Evolutionary conservation across 2,113 vertebrate genomes (phyloP), one percentile per base, ranked within the genome.

Genomic region (Lepus americanus): DNA sequence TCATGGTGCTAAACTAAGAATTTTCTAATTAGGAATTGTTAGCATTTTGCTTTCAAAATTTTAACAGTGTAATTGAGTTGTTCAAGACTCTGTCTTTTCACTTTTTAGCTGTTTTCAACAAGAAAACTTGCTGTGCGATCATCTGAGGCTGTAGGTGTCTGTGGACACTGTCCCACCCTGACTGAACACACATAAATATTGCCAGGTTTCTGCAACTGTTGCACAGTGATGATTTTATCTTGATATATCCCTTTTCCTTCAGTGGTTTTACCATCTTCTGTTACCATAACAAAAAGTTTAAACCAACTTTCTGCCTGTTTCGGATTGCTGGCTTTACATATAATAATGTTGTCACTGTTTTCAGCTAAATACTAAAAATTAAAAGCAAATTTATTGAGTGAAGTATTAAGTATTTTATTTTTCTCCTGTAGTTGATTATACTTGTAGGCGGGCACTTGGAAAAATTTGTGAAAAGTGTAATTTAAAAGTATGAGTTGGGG

Each of bases 31-130:
- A 73, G 77, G 17, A 90, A 27, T 92, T 82, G 70, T 49, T 89
- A 63, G 9, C 64, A 80, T 95, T 89, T 92, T 90, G 72, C 44
- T 78, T 96, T 93, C 61, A 89, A 93, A 84, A 76, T 87, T 90
- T 92, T 13, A 44, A 1, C 3, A 27, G 5, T 73, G 33, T 84
- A 91, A 82, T 64, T 89, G 13, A 74, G 29, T 85, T 81, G 27
- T 51, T 92, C 69, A 94, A 74, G 3, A 67, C 7, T 83, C 39
- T 70, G 22, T 79, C 17, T 70, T 70, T 72, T 53, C 27, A 6
- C 7, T 61, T 70, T 92, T 69, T 86, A 69, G 69, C 23, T 73
- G 1, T 80, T 81, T 95, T 94, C 53, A 78, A 23, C 33, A 86
- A 89, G 88, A n/a, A 63, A 83, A 39, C 27, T 31, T 77, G 55